Percentiles rank a stretch among this genome's conserved stretches.
Evolutionary conservation across 2,888 invertebrate genomes (phyloP).

Genomic region (Drosophila leonis): DNA sequence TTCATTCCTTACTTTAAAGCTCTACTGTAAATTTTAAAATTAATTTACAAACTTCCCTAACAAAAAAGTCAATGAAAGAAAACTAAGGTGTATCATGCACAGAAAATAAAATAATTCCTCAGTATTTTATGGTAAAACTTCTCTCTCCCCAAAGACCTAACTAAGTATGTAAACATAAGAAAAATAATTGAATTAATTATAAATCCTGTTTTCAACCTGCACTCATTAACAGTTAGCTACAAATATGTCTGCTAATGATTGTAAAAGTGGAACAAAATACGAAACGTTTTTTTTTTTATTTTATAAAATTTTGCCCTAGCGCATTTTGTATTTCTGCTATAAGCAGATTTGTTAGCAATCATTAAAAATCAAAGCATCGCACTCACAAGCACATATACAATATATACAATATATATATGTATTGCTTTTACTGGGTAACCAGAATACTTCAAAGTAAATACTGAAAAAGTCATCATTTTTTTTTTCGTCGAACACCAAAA

Average conservation of each 20-base stretch:
- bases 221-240: not conserved
- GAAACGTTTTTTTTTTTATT: not conserved
- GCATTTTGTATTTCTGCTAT: not conserved
- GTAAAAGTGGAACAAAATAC: not conserved
- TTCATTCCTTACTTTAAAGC: not conserved
- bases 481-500: constrained; percentile 36
- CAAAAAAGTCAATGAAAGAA: too few relatives aligned
- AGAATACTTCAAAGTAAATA: constrained; percentile 68
- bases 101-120: not conserved
- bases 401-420: not conserved
- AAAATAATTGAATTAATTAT: not conserved
- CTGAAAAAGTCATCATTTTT: constrained; percentile 53
- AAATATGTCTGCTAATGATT: constrained; percentile 1
- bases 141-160: too few relatives aligned
- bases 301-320: not conserved
- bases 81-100: not conserved
- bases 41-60: not conserved
- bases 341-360: constrained; percentile 19
- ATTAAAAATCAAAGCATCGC: constrained; percentile 35
- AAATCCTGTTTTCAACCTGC: not conserved
- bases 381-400: not conserved
- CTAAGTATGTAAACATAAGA: too few relatives aligned
- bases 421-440: constrained; percentile 17
- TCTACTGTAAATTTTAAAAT: not conserved
- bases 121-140: not conserved